Evolutionary conservation across 2,797 vertebrate species (phyloP).

Genomic region (Bovichtus diacanthus): DNA sequence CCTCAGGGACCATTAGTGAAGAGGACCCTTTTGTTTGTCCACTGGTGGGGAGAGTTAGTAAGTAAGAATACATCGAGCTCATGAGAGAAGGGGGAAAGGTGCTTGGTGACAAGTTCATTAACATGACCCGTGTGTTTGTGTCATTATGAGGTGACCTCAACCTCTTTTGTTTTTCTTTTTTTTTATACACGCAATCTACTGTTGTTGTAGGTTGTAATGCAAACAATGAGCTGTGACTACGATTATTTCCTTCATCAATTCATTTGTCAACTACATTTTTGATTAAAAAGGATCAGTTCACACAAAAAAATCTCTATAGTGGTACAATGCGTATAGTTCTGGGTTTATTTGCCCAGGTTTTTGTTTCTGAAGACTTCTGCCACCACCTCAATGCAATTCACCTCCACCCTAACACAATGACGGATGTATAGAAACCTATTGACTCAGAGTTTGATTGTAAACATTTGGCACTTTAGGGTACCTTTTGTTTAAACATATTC

Average conservation of each 20-base stretch:
- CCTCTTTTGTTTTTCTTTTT: not conserved
- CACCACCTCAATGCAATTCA: not conserved
- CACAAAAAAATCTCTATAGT: not conserved
- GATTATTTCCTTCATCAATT: not conserved
- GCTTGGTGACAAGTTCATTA: slow-evolving; percentile 42
- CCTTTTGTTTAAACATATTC: not conserved
- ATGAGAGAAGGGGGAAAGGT: slow-evolving; percentile 20
- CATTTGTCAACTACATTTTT: not conserved
- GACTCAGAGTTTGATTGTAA: not conserved
- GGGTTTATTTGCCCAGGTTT: not conserved
- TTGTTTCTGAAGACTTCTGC: not conserved
- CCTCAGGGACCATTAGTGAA: slow-evolving; percentile 79
- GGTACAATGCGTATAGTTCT: not conserved
- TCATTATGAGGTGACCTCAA: slow-evolving; percentile 29
- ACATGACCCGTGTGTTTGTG: slow-evolving; percentile 32
- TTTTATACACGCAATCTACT: not conserved
- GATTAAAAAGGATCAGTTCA: not conserved
- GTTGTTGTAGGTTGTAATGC: not conserved
- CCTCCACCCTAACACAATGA: too few species aligned
- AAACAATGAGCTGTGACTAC: not conserved
- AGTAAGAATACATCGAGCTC: slow-evolving; percentile 54
- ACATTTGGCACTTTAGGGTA: not conserved
- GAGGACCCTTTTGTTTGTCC: slow-evolving; percentile 83
- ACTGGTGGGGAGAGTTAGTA: slow-evolving; percentile 57
- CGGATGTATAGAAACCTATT: too few species aligned